phyloP scores from a whole-genome alignment of 2,888 invertebrate species.

The Zootermopsis nevadensis region DNA sequence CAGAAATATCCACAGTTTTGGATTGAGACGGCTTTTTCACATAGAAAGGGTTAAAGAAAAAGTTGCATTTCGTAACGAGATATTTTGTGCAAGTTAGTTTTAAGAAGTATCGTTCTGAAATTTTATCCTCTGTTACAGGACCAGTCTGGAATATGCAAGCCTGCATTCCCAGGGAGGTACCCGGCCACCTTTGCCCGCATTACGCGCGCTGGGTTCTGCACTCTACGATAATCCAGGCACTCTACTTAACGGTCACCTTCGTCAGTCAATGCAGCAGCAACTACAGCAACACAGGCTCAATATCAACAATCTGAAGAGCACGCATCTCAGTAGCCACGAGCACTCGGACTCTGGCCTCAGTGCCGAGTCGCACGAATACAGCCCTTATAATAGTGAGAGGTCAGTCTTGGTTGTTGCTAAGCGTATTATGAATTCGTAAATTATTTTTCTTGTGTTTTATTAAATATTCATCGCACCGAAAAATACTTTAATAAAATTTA shows the following conservation, averaged over 20 bases:
- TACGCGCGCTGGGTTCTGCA: conserved; percentile 54
- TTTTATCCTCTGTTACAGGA: neutral
- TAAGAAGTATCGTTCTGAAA: too few species aligned
- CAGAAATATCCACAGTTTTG: too few species aligned
- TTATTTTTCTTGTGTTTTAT: too few species aligned
- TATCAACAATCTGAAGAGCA: conserved; percentile 48
- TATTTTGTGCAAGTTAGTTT: too few species aligned
- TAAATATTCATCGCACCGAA: too few species aligned
- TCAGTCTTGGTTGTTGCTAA: conserved; percentile 57
- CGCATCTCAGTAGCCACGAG: conserved; percentile 71
- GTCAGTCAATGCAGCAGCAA: conserved; percentile 26
- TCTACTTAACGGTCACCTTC: conserved; percentile 54
- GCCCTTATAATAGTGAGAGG: conserved; percentile 76
- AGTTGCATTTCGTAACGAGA: too few species aligned
- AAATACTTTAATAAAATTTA: too few species aligned
- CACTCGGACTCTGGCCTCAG: conserved; percentile 83
- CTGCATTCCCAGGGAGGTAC: conserved; percentile 31
- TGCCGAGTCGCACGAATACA: conserved; percentile 76
- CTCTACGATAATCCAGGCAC: conserved; percentile 58
- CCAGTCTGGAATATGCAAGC: conserved; percentile 8
- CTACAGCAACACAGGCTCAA: conserved; percentile 44
- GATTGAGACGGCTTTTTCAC: too few species aligned
- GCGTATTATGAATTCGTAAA: too few species aligned
- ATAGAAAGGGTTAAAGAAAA: too few species aligned
- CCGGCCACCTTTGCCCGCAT: conserved; percentile 34